Evolutionary conservation across 2,797 vertebrate genomes (phyloP).

Genomic region (Parotocinclus haroldoi): DNA sequence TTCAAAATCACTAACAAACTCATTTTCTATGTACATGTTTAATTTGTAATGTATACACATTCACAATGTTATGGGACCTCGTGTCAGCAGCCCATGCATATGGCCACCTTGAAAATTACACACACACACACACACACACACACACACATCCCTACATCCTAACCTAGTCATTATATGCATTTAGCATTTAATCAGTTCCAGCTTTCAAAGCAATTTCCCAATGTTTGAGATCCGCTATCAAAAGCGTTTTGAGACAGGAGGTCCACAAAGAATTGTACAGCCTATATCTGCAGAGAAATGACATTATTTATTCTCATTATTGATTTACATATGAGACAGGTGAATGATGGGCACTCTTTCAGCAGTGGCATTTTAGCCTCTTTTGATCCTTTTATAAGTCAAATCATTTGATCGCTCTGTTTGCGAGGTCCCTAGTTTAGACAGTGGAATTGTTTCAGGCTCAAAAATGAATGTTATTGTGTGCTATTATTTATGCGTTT

Average conservation of each 20-base stretch:
- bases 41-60: no score
- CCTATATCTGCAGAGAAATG: conserved; percentile 20
- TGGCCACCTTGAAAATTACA: background rate
- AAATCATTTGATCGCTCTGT: background rate
- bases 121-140: background rate
- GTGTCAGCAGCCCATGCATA: background rate
- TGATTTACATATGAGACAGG: conserved; percentile 16
- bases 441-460: no score
- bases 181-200: conserved; percentile 8
- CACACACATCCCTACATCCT: background rate
- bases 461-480: no score
- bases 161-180: background rate
- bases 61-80: background rate
- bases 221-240: conserved; percentile 11
- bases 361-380: conserved; percentile 15
- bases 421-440: background rate
- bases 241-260: conserved; percentile 21
- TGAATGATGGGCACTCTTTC: conserved; percentile 13
- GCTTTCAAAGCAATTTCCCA: conserved; percentile 33
- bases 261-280: conserved; percentile 11
- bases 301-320: conserved; percentile 28
- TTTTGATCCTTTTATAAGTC: conserved; percentile 10
- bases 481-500: no score
- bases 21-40: no score
- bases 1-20: no score